Percentiles rank a stretch among this genome's conserved stretches.
phyloP scores from a whole-genome alignment of 2,888 invertebrate genomes.

The Amblyteles armatorius region DNA sequence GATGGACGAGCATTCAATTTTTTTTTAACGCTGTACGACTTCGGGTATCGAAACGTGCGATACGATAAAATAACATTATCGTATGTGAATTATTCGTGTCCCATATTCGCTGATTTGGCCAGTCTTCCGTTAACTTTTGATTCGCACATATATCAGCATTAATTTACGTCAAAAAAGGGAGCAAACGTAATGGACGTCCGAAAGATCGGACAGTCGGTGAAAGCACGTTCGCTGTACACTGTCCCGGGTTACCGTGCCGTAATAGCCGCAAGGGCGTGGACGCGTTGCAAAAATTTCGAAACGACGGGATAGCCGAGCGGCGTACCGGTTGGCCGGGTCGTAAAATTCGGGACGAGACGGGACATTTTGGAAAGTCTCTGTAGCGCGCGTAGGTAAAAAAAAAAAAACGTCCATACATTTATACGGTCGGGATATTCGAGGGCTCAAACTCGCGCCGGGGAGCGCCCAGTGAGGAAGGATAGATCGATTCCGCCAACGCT shows the following conservation, averaged over 20 bases:
- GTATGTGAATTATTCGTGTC: not conserved
- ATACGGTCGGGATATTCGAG: not conserved
- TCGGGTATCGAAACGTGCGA: not conserved
- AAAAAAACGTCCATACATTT: slow-evolving; percentile 2
- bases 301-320: not conserved
- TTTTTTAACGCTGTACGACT: not conserved
- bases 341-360: slow-evolving; percentile 4
- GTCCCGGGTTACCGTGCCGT: not conserved
- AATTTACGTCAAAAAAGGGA: not conserved
- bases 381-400: not conserved
- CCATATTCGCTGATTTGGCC: not conserved
- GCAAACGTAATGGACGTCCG: not conserved
- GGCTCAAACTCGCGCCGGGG: slow-evolving; percentile 40
- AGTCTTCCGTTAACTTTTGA: not conserved
- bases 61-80: not conserved
- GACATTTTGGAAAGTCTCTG: slow-evolving; percentile 4
- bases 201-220: not conserved
- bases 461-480: slow-evolving; percentile 28
- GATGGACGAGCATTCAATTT: not conserved
- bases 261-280: not conserved
- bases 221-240: not conserved
- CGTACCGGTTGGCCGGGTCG: not conserved
- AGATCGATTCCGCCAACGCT: slow-evolving; percentile 64
- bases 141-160: not conserved
- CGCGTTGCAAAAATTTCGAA: not conserved